Conservation (phyloP, 2,797 vertebrate species). For the Lepilemur septentrionalis region DNA sequence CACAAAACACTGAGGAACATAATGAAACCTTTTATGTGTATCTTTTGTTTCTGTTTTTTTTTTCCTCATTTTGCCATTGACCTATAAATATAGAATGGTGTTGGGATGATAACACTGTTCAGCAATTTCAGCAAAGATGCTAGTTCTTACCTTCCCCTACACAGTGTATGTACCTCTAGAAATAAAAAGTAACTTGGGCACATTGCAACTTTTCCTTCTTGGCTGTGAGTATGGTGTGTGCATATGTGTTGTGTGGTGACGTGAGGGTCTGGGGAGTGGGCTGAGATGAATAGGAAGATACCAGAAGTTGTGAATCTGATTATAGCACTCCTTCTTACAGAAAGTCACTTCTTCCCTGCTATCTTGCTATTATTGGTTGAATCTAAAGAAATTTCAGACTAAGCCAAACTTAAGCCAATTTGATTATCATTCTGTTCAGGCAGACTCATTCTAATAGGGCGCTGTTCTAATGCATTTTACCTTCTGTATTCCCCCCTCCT, state of each 20-base stretch:
- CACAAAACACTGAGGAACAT: background rate
- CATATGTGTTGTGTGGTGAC: background rate
- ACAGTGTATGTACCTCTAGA: background rate
- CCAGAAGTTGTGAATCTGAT: background rate
- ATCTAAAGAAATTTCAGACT: background rate
- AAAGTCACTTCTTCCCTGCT: background rate
- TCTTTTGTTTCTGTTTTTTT: background rate
- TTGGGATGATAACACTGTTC: background rate
- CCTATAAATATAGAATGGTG: background rate
- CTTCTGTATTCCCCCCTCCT: background rate
- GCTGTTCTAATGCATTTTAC: background rate
- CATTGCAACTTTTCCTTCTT: background rate
- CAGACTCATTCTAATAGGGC: background rate
- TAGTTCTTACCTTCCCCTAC: background rate
- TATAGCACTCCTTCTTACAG: background rate
- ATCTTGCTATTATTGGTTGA: background rate
- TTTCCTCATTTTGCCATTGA: background rate
- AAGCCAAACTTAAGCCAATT: background rate
- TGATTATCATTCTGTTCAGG: background rate
- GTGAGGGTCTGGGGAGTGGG: background rate
- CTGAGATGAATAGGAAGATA: background rate
- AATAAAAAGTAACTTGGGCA: background rate
- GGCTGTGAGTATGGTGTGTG: background rate
- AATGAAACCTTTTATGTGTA: background rate
- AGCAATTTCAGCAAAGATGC: background rate